phyloP scores from a whole-genome alignment of 2,113 vertebrate species.

The Planiliza haematocheilus region DNA sequence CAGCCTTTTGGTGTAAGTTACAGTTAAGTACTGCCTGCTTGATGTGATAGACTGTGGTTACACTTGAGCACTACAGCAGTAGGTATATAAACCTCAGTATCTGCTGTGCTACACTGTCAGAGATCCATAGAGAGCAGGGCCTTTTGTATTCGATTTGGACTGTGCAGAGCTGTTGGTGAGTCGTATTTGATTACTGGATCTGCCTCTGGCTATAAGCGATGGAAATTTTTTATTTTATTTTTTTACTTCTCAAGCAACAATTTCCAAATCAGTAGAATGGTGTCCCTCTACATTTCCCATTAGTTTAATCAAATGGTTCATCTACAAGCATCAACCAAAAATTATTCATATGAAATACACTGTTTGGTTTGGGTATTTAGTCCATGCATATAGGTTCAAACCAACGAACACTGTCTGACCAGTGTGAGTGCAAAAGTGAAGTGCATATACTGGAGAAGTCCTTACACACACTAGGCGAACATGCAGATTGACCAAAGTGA shows the following conservation, averaged over 20 bases:
- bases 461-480: neutral
- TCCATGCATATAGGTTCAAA: too few relatives aligned
- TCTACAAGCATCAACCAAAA: neutral
- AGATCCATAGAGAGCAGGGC: conserved; percentile 23
- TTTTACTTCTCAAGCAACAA: too few relatives aligned
- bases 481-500: neutral
- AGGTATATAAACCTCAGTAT: conserved; percentile 8
- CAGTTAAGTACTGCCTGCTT: neutral
- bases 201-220: neutral
- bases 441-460: neutral
- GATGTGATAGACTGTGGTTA: conserved; percentile 7
- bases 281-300: neutral
- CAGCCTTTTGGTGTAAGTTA: neutral
- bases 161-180: conserved; percentile 16
- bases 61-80: conserved; percentile 1
- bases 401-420: too few relatives aligned
- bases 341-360: neutral
- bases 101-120: neutral
- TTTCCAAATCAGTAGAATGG: neutral
- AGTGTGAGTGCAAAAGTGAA: neutral
- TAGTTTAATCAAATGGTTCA: neutral
- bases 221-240: too few relatives aligned
- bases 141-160: conserved; percentile 12
- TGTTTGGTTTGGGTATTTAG: neutral
- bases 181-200: conserved; percentile 14